Evolutionary conservation across 2,888 invertebrate genomes (phyloP).

Genomic region (Syrphus vitripennis): DNA sequence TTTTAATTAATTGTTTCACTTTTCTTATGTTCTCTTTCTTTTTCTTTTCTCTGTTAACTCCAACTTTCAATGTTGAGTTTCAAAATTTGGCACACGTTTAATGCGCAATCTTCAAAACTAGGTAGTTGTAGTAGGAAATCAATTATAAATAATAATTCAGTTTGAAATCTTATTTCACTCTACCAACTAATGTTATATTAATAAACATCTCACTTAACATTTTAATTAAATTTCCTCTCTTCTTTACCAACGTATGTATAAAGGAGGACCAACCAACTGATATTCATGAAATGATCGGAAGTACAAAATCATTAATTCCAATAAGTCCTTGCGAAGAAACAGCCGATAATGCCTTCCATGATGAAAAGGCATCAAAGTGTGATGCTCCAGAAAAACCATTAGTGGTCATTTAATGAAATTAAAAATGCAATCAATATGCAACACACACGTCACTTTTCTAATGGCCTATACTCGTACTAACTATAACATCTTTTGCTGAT

Average conservation of each 20-base stretch:
- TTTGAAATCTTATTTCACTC: no score
- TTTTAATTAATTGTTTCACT: no score
- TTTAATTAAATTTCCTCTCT: background rate
- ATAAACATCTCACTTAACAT: background rate
- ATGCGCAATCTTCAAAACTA: no score
- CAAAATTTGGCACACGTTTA: no score
- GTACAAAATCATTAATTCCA: slow-evolving; percentile 80
- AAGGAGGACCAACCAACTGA: slow-evolving; percentile 73
- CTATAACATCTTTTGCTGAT: background rate
- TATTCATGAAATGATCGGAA: slow-evolving; percentile 79
- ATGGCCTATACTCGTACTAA: background rate
- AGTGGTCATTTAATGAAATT: slow-evolving; percentile 77
- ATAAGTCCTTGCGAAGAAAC: slow-evolving; percentile 78
- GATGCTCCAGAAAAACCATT: slow-evolving; percentile 79
- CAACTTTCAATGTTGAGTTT: no score
- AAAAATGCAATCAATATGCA: slow-evolving; percentile 46
- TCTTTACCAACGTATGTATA: background rate
- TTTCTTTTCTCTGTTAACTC: no score
- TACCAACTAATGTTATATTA: background rate
- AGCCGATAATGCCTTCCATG: slow-evolving; percentile 75
- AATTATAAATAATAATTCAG: no score
- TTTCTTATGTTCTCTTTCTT: no score
- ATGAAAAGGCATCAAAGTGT: slow-evolving; percentile 78
- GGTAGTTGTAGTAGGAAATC: no score
- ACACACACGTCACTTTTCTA: background rate